Evolutionary conservation across 2,797 vertebrate species (phyloP), one percentile per base, ranked within the genome.

Genomic region (Falco novaeseelandiae): DNA sequence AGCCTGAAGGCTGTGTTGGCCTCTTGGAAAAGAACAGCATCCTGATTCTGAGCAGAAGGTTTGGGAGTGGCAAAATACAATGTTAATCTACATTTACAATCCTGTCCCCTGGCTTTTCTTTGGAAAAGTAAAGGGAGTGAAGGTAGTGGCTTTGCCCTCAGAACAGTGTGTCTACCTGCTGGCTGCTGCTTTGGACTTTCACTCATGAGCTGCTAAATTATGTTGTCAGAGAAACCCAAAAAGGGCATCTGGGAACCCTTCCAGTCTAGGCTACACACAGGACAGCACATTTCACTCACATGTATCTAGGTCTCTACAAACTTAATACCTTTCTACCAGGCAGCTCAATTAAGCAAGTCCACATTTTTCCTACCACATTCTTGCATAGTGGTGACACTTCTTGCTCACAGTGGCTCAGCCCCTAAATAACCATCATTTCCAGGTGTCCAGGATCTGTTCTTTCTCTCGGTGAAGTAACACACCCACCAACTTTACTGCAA

Each of bases 161-260:
- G 70, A 61, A 34, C 66, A 10, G 8, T 1, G 57, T 71, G 46
- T 40, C 77, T 54, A 25, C 36, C 48, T 90, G 66, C 81, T 5
- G 29, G n/a, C 89, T 83, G 86, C 94, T 81, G 87, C 84, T 76
- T 83, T 69, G 52, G 88, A 49, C 63, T 95, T 78, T 78, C 78
- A 62, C 62, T 74, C 4, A 2, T 38, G 72, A 80, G 77, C 54
- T 73, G 87, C 69, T 7, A n/a, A 78, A 48, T 44, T 49, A 44
- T 69, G 86, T 94, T 96, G 90, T 90, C 91, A 95, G 70, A 87
- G 96, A 88, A 95, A 97, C 96, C 67, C 6, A 52, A 78, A 65
- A 51, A n/a, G 63, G 73, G 14, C 40, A 62, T 48, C 46, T 61
- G 83, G 66, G 89, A 90, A 5, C n/a, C 34, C 54, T 58, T 69